Evolutionary conservation across 2,888 invertebrate genomes (phyloP).

Genomic region (Drosophila emarginata): DNA sequence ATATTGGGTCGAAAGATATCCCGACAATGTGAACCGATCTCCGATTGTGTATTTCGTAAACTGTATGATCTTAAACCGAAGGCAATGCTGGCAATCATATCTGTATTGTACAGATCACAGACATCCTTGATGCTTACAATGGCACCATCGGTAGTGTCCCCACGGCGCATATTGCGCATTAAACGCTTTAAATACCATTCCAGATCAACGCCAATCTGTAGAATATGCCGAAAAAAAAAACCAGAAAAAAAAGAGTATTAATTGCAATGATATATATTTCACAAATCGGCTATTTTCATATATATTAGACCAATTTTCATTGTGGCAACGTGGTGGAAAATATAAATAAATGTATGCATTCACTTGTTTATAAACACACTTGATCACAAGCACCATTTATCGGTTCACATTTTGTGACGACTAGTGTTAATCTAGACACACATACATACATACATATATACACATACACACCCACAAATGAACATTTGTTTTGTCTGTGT

Average conservation of each 20-base stretch:
- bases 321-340: background rate
- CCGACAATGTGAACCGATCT: slow-evolving; percentile 81
- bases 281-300: no score
- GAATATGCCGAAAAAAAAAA: no score
- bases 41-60: slow-evolving; percentile 81
- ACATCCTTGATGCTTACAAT: slow-evolving; percentile 78
- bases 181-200: slow-evolving; percentile 77
- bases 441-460: background rate
- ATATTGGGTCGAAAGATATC: slow-evolving; percentile 79
- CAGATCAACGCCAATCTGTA: slow-evolving; percentile 79
- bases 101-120: slow-evolving; percentile 81
- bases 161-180: slow-evolving; percentile 65
- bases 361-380: background rate
- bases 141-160: slow-evolving; percentile 46
- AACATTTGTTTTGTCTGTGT: no score
- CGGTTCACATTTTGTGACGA: background rate
- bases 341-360: background rate
- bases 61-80: slow-evolving; percentile 83
- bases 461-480: background rate
- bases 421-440: background rate
- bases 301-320: no score
- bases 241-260: background rate
- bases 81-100: slow-evolving; percentile 83
- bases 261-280: no score
- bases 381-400: background rate